These are phyloP conservation scores for Anabacerthia variegaticeps DNA, from an alignment of 2,797 vertebrate genomes.

Conservation along the genomic window DNA sequence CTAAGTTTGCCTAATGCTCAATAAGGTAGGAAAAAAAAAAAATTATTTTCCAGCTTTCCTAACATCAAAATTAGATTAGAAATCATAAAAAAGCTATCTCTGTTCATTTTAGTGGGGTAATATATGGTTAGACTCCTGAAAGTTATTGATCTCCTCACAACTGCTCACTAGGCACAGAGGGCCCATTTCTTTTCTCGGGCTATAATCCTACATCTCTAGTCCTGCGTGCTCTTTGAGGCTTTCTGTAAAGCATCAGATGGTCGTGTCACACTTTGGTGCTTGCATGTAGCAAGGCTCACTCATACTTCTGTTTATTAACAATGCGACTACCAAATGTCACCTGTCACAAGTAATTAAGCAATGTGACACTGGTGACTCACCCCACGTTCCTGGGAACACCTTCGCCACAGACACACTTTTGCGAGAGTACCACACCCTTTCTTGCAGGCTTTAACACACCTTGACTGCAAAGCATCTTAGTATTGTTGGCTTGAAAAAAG, in stretches of 20 bases:
- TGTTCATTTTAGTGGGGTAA: not conserved
- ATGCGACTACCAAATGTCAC: not conserved
- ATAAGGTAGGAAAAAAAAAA: not conserved
- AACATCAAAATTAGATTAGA: not conserved
- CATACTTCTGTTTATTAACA: not conserved
- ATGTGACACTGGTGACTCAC: constrained; percentile 37
- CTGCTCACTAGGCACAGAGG: not conserved
- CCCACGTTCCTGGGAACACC: not conserved
- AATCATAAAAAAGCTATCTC: not conserved
- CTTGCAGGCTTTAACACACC: not conserved
- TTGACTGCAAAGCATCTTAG: not conserved
- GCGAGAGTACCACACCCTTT: not conserved
- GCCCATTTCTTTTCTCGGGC: not conserved
- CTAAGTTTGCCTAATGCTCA: not conserved
- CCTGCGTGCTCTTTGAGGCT: not conserved
- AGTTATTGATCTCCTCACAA: not conserved
- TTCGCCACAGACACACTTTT: not conserved
- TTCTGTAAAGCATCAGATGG: not conserved
- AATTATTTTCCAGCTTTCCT: not conserved
- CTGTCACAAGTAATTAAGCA: constrained; percentile 1
- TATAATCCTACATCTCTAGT: not conserved
- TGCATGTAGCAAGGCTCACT: not conserved
- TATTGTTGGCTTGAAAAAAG: not conserved
- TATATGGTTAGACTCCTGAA: not conserved
- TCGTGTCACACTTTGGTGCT: not conserved